Evolutionary conservation across 2,113 vertebrate genomes (phyloP).

Genomic region (Anseranas semipalmata): DNA sequence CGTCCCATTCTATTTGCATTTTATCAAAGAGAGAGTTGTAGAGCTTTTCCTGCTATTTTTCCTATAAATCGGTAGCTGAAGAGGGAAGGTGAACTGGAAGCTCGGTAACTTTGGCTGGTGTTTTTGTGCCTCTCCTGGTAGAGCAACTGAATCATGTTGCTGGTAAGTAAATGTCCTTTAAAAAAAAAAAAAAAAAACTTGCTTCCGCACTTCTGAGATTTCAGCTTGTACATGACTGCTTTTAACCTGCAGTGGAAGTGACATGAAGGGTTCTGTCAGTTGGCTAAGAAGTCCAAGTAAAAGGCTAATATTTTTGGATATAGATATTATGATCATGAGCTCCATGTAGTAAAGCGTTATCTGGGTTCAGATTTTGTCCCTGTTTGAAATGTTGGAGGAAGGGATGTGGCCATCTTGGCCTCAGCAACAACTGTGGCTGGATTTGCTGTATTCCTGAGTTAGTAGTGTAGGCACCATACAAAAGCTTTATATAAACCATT

Average conservation of each 20-base stretch:
- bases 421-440: accelerated
- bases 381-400: background rate
- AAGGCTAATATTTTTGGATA: background rate
- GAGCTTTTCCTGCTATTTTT: background rate
- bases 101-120: background rate
- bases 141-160: accelerated
- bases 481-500: background rate
- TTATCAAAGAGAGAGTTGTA: background rate
- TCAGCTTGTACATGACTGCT: background rate
- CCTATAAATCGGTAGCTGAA: background rate
- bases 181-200: accelerated
- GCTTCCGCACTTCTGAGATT: background rate
- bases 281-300: accelerated
- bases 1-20: background rate
- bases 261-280: accelerated
- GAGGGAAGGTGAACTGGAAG: background rate
- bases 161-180: background rate
- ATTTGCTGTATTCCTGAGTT: background rate
- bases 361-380: background rate
- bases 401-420: background rate
- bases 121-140: background rate
- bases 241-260: background rate
- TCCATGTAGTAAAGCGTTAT: background rate
- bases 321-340: accelerated
- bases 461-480: background rate